A percentile compares a stretch with the other conserved stretches of the same genome.
Evolutionary conservation across 2,888 invertebrate genomes (phyloP).

Genomic region (Leucoma salicis): DNA sequence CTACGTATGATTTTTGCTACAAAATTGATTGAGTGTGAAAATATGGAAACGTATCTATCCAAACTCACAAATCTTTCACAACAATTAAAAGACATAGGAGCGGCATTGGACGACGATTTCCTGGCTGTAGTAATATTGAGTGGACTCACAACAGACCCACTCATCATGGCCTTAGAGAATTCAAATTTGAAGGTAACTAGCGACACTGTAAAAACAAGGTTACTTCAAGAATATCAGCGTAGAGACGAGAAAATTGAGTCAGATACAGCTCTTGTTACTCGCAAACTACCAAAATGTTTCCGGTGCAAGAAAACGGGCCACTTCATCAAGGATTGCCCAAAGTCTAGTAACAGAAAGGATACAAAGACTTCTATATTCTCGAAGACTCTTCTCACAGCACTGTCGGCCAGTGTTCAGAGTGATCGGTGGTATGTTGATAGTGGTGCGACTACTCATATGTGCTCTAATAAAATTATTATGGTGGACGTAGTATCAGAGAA

Average conservation of each 20-base stretch:
- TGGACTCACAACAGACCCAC: conserved; percentile 19
- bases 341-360: background rate
- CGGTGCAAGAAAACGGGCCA: background rate
- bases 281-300: conserved; percentile 2
- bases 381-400: background rate
- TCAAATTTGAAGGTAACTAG: conserved; percentile 17
- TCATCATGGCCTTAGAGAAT: conserved; percentile 27
- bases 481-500: conserved; percentile 2
- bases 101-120: conserved; percentile 24
- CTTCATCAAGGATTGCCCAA: background rate
- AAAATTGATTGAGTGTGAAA: conserved; percentile 1
- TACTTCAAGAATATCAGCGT: conserved; percentile 7
- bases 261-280: conserved; percentile 15
- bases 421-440: background rate
- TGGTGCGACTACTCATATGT: background rate
- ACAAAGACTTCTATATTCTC: background rate
- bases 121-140: conserved; percentile 20
- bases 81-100: conserved; percentile 19
- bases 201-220: background rate
- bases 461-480: background rate
- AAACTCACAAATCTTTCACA: conserved; percentile 1
- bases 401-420: background rate
- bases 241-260: conserved; percentile 1
- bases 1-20: background rate
- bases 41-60: conserved; percentile 1